phyloP scores from a whole-genome alignment of 2,113 vertebrate species.

The Athene cunicularia region DNA sequence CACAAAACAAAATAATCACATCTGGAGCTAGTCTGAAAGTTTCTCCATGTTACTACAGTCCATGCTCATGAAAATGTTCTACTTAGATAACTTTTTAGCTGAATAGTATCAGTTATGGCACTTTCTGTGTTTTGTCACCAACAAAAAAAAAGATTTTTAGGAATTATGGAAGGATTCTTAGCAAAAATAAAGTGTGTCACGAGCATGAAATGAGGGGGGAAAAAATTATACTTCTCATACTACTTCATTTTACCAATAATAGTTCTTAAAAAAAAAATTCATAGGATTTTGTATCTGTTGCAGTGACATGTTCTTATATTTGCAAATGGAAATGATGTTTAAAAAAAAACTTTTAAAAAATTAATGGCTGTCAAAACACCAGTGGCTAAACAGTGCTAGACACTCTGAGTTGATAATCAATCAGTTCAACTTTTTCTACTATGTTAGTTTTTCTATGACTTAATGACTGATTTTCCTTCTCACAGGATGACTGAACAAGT shows the following conservation, averaged over 20 bases:
- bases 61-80: neutral
- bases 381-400: constrained; percentile 65
- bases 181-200: neutral
- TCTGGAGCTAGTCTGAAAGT: neutral
- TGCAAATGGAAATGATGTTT: neutral
- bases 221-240: neutral
- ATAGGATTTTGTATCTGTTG: neutral
- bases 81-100: neutral
- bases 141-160: neutral
- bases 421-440: constrained; percentile 76
- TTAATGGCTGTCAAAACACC: constrained; percentile 65
- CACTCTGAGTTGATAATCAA: constrained; percentile 74
- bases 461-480: constrained; percentile 81
- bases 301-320: neutral
- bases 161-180: neutral
- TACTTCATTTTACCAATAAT: neutral
- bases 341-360: constrained; percentile 4
- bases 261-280: neutral
- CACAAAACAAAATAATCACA: neutral
- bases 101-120: neutral
- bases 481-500: constrained; percentile 71
- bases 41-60: neutral
- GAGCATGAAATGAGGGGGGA: neutral
- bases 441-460: constrained; percentile 93
- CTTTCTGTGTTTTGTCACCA: neutral